Conservation (phyloP, 2,888 invertebrate genomes). For the Cephus rjabovi region DNA sequence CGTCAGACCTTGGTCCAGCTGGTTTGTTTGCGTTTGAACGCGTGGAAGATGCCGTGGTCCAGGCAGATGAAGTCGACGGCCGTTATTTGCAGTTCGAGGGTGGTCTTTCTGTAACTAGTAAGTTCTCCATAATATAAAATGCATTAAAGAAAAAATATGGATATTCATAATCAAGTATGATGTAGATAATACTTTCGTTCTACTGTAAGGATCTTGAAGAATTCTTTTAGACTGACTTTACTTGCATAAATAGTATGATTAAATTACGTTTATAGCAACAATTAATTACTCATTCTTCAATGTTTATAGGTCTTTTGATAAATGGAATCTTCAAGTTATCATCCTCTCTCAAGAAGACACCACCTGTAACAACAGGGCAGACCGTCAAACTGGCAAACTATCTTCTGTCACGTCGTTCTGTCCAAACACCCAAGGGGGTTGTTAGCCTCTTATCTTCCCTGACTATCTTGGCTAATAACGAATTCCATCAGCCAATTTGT, state of each 20-base stretch:
- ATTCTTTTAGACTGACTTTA: slow-evolving; percentile 4
- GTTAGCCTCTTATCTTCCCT: slow-evolving; percentile 85
- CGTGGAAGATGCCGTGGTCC: slow-evolving; percentile 92
- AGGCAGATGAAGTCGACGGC: slow-evolving; percentile 95
- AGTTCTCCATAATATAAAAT: slow-evolving; percentile 22
- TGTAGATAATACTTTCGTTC: slow-evolving; percentile 46
- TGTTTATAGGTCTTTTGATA: slow-evolving; percentile 69
- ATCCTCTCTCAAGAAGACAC: slow-evolving; percentile 73
- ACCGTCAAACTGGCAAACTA: slow-evolving; percentile 91
- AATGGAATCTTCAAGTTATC: slow-evolving; percentile 75
- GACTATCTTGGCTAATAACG: slow-evolving; percentile 76
- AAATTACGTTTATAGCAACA: background rate
- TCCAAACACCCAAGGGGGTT: slow-evolving; percentile 87
- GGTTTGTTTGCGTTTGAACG: slow-evolving; percentile 78
- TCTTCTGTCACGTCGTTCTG: slow-evolving; percentile 88
- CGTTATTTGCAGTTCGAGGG: slow-evolving; percentile 92
- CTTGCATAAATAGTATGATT: background rate
- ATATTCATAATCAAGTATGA: slow-evolving; percentile 31
- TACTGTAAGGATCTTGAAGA: slow-evolving; percentile 44
- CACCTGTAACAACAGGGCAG: slow-evolving; percentile 81
- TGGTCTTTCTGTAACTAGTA: slow-evolving; percentile 81
- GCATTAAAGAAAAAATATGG: background rate
- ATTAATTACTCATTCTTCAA: background rate
- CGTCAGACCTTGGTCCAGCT: slow-evolving; percentile 78
- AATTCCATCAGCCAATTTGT: slow-evolving; percentile 81